Base-by-base conservation (phyloP, 2,797 vertebrate species). In the Luscinia megarhynchos region DNA sequence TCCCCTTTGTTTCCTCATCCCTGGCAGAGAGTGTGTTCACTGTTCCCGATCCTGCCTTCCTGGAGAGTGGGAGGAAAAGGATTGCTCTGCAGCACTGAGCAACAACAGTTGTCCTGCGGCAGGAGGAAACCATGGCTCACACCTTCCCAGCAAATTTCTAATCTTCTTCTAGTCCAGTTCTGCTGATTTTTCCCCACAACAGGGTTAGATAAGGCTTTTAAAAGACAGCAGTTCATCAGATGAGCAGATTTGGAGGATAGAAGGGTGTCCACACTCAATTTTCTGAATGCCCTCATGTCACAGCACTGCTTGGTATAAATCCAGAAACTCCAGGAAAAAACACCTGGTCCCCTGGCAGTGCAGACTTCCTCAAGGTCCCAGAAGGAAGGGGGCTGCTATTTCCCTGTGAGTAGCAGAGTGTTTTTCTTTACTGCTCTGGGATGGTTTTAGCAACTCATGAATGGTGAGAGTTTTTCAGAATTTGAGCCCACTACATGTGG, bases 31-130 rank as follows among this genome's bases (percentile, higher is more conserved):
- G 22, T 0, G 0, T 59, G 32, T 40, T 88, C 48, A 23, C 36
- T 84, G 40, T 38, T 93, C 68, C 77, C 69, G 59, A 86, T 86
- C 66, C 85, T 90, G 55, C 59, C 63, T 91, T 94, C 34, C 45
- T 50, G 43, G 75, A 75, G 68, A 90, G 83, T 75, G 36, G 83
- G 90, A 95, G 87, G 80, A 78, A 94, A 89, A 93, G 59, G n/a
- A 87, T 76, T 53, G 19, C 17, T 86, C 63, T 73, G 64, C 4
- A 0, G 51, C 85, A 55, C 48, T 67, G 55, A 86, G 36, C 54
- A 86, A 8, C n/a, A 81, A 3, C 43, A 34, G 21, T 6, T 48
- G n/a, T 22, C 89, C 69, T 91, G 69, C 2, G 0, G 45, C 55
- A 68, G 55, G 10, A 88, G 23, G 18, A 80, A 77, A 54, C 12